phyloP scores from a whole-genome alignment of 2,888 invertebrate genomes.

The Pyralis farinalis region DNA sequence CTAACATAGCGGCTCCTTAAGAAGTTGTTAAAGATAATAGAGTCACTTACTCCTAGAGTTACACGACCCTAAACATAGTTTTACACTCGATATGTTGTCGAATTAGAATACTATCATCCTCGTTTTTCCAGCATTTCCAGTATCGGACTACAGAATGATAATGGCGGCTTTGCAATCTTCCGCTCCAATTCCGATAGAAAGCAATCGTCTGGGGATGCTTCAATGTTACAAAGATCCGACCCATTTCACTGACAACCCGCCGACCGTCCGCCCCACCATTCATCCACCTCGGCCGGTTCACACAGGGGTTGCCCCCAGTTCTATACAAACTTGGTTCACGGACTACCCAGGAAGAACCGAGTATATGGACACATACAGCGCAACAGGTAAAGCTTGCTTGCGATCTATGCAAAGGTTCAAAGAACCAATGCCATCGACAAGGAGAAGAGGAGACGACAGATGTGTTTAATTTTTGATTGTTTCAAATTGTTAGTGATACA shows the following conservation, averaged over 20 bases:
- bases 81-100: too few relatives aligned
- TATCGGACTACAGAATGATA: conserved; percentile 76
- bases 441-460: conserved; percentile 79
- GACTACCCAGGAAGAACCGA: conserved; percentile 82
- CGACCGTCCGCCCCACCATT: conserved; percentile 77
- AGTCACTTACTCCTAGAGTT: too few relatives aligned
- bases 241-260: conserved; percentile 73
- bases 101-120: too few relatives aligned
- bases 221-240: conserved; percentile 83
- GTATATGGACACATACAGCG: conserved; percentile 82
- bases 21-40: too few relatives aligned
- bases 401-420: conserved; percentile 82
- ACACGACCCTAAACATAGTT: too few relatives aligned
- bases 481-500: conserved; percentile 5
- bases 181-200: conserved; percentile 80
- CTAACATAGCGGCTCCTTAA: too few relatives aligned
- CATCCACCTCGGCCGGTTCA: conserved; percentile 66
- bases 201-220: conserved; percentile 76
- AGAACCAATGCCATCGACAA: conserved; percentile 82
- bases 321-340: conserved; percentile 74
- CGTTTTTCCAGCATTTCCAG: conserved; percentile 61
- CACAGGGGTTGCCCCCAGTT: conserved; percentile 65
- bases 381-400: conserved; percentile 80
- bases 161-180: conserved; percentile 82
- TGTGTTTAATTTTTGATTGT: conserved; percentile 46